Conservation (phyloP, 1,140 invertebrate genomes). For the Zaprionus tsacasi region DNA sequence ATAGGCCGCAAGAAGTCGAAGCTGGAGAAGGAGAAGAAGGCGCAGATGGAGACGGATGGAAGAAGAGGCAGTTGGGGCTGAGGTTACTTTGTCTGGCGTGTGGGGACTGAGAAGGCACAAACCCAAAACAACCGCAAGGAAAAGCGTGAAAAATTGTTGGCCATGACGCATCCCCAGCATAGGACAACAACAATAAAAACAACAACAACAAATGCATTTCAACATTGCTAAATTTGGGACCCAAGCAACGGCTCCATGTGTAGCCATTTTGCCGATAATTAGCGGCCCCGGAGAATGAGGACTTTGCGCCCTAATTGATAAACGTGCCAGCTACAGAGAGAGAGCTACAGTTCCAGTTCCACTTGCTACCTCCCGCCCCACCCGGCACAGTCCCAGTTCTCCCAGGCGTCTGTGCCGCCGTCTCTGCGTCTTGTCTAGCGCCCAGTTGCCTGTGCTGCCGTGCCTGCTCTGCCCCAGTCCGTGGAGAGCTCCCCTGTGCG, state of each 20-base stretch:
- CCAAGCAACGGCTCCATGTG: constrained; percentile 52
- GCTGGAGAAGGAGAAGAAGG: not conserved
- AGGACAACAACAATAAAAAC: constrained; percentile 6
- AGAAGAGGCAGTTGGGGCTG: constrained; percentile 17
- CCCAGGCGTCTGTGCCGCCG: constrained; percentile 31
- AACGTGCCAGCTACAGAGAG: constrained; percentile 46
- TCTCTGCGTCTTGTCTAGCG: constrained; percentile 48
- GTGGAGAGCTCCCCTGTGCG: constrained; percentile 38
- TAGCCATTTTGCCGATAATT: constrained; percentile 80
- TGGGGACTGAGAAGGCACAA: not conserved
- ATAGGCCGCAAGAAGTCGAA: constrained; percentile 69
- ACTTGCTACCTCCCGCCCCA: not conserved
- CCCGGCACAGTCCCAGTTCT: constrained; percentile 14
- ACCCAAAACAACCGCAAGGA: constrained; percentile 54
- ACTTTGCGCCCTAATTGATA: constrained; percentile 79
- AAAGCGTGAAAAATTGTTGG: constrained; percentile 81
- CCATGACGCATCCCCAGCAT: constrained; percentile 66
- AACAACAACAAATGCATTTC: constrained; percentile 57
- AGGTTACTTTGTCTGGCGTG: constrained; percentile 29
- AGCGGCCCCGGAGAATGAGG: constrained; percentile 52
- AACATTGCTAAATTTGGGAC: constrained; percentile 37
- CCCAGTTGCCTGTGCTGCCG: not conserved
- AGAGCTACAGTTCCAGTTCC: constrained; percentile 6
- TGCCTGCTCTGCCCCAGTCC: not conserved
- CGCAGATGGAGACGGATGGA: constrained; percentile 4